A percentile compares a stretch with the other conserved stretches of the same genome.
Conservation (phyloP, 2,797 vertebrate genomes). For the Takifugu rubripes region DNA sequence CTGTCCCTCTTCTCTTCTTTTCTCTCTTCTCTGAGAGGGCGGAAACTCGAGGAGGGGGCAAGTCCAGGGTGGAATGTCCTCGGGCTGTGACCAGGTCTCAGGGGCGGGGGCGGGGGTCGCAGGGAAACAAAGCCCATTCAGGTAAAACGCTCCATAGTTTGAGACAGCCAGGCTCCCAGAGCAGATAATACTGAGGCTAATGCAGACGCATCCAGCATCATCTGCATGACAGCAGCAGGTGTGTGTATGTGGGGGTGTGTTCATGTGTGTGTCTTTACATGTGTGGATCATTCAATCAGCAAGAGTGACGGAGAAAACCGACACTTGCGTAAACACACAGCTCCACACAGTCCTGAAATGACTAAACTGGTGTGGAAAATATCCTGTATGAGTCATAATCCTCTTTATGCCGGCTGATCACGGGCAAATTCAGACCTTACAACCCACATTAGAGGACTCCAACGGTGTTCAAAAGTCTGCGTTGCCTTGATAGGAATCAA, state of each 20-base stretch:
- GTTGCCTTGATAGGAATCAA: constrained; percentile 26
- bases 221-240: constrained; percentile 16
- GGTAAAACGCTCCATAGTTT: constrained; percentile 66
- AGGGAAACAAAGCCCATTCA: constrained; percentile 78
- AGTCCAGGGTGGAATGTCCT: constrained; percentile 72
- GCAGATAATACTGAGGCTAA: constrained; percentile 68
- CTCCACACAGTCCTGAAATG: constrained; percentile 72
- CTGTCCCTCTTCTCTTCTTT: constrained; percentile 32
- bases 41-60: constrained; percentile 73
- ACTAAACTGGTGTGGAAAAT: constrained; percentile 61
- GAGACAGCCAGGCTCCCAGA: constrained; percentile 67
- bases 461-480: constrained; percentile 32
- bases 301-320: constrained; percentile 50
- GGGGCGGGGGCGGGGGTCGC: constrained; percentile 47
- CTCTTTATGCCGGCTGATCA: constrained; percentile 68
- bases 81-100: constrained; percentile 69
- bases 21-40: constrained; percentile 38
- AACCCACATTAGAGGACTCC: constrained; percentile 49
- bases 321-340: constrained; percentile 74
- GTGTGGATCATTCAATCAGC: constrained; percentile 25
- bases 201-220: constrained; percentile 49
- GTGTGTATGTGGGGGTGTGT: constrained; percentile 22
- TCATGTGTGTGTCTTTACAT: constrained; percentile 14
- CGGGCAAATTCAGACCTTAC: constrained; percentile 58
- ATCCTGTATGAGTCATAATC: constrained; percentile 65